phyloP scores from a whole-genome alignment of 37 sponge, comb jelly and placozoan species.

The Eunapius fragilis region DNA sequence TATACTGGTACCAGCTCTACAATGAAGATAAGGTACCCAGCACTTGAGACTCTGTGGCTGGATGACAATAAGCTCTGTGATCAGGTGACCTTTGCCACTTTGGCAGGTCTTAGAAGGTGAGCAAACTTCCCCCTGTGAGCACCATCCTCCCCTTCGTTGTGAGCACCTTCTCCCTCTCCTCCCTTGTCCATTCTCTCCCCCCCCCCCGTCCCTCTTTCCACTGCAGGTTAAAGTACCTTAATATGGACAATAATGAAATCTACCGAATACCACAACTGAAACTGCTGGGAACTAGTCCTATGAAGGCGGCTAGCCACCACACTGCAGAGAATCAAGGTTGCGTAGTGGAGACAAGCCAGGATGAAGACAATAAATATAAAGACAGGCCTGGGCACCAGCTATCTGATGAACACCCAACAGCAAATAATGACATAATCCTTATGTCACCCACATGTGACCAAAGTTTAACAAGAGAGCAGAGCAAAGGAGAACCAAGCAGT shows the following conservation, averaged over 20 bases:
- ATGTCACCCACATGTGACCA: not conserved
- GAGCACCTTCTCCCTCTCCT: not conserved
- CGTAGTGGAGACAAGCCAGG: not conserved
- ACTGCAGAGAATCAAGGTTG: not conserved
- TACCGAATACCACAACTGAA: conserved; percentile 77
- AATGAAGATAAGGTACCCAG: conserved; percentile 52
- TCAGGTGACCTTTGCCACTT: conserved; percentile 71
- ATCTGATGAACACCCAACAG: not conserved
- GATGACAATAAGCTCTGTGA: conserved; percentile 83
- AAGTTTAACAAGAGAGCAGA: not conserved
- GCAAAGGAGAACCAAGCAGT: not conserved
- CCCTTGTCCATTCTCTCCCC: not conserved
- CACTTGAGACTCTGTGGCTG: conserved; percentile 81
- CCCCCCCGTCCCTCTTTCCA: not conserved
- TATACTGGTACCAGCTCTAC: not conserved
- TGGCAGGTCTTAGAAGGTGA: conserved; percentile 88
- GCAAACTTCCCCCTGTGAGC: not conserved
- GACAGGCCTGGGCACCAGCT: not conserved
- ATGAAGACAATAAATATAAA: not conserved
- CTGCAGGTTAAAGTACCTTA: conserved; percentile 70
- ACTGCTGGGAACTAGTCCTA: conserved; percentile 56
- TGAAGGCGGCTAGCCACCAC: not conserved
- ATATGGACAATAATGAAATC: conserved; percentile 87
- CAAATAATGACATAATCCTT: not conserved
- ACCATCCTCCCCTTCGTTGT: not conserved